Evolutionary conservation across 2,797 vertebrate genomes (phyloP), one percentile per base, ranked within the genome.

Genomic region (Amblyraja radiata): DNA sequence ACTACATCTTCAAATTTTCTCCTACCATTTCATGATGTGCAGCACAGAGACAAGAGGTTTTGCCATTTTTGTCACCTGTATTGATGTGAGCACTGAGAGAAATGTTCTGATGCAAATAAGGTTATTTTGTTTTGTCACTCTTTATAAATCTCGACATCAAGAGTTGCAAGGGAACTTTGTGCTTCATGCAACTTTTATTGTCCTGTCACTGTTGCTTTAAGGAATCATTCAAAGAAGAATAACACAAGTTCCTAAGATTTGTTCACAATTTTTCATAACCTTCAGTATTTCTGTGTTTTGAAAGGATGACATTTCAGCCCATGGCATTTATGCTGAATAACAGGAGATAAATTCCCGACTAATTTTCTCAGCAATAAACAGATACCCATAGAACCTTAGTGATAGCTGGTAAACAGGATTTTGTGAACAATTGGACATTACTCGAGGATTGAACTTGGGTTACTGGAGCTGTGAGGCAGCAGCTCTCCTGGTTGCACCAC

Each of bases 1-100:
- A 92, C 90, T 28, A 23, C 39, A 76, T 76, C 39, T 46, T 92
- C 39, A 92, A 84, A 68, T 68, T 88, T 88, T 88, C 61, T 88
- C 68, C n/a, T 68, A 68, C 32, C n/a, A 1, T 76, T 92, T 76
- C 46, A 92, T 54, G 73, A 76, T 58, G 73, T 92, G 13, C 71
- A 18, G 10, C 46, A 76, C 23, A 25, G 39, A 92, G 90, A 92
- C 36, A 5, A 54, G 0, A 28, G 90, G 36, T 28, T 92, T 92
- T 76, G 54, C 39, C 25, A 54, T 76, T 39, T 76, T 71, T 91
- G 36, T 73, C 36, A 21, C 39, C 68, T 28, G 13, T 92, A 92
- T 76, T 92, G 25, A 92, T 92, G 39, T 92, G 39, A 91, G 39
- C 1, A 25, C 36, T 54, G 88, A 18, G 71, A 90, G 61, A 71